Evolutionary conservation across 2,888 invertebrate species (phyloP).

Genomic region (Ommatoiulus sabulosus): DNA sequence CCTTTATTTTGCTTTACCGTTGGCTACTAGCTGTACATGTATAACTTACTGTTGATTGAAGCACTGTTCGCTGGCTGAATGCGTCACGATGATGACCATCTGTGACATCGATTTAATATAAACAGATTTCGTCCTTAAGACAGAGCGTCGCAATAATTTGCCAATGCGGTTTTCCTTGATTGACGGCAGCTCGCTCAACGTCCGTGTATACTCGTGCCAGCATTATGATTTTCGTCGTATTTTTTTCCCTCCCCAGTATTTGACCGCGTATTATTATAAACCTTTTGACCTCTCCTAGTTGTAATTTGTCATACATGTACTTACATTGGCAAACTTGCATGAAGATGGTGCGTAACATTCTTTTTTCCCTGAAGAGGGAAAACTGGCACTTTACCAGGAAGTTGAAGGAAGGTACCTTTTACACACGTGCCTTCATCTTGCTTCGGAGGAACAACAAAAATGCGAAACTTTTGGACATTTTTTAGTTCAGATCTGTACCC

Average conservation of each 20-base stretch:
- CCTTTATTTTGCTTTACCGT: neutral
- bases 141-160: neutral
- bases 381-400: no score
- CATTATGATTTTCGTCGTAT: neutral
- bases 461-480: no score
- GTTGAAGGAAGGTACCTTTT: no score
- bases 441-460: no score
- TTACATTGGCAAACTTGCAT: no score
- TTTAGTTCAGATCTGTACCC: no score
- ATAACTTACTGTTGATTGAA: slow-evolving; percentile 27
- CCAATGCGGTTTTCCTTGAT: neutral
- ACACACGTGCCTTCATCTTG: no score
- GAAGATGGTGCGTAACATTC: neutral
- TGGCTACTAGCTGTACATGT: neutral
- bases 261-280: neutral
- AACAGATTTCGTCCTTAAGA: neutral
- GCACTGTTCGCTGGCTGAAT: neutral
- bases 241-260: neutral
- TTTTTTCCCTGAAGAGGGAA: neutral
- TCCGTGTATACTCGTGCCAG: neutral
- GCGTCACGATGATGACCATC: neutral
- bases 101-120: slow-evolving; percentile 39
- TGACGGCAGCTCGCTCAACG: neutral
- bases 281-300: neutral
- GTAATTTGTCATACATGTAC: neutral